phyloP scores from a whole-genome alignment of 2,113 vertebrate genomes.

The Pungitius pungitius region DNA sequence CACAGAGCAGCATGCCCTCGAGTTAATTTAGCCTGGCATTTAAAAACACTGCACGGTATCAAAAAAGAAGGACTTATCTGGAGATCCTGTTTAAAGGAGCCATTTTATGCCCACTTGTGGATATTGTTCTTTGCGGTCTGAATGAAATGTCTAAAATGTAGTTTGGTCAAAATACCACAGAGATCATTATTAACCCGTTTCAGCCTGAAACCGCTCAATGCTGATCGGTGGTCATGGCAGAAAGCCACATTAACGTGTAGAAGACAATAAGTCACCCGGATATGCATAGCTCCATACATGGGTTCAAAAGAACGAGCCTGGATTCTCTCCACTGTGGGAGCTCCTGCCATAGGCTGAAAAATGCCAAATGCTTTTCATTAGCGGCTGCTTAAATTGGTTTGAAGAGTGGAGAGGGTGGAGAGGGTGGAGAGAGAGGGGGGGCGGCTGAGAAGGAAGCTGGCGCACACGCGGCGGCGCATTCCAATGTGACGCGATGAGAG shows the following conservation, averaged over 20 bases:
- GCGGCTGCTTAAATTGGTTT: constrained; percentile 49
- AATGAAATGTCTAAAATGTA: too few relatives aligned
- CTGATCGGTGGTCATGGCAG: too few relatives aligned
- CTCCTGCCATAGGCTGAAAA: constrained; percentile 34
- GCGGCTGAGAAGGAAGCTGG: constrained; percentile 27
- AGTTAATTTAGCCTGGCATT: background rate
- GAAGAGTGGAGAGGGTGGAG: constrained; percentile 27
- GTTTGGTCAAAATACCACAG: too few relatives aligned
- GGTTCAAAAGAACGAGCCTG: constrained; percentile 21
- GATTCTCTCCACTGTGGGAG: constrained; percentile 21
- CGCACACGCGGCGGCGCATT: too few relatives aligned
- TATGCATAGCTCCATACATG: constrained; percentile 24
- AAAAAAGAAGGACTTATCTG: constrained; percentile 5
- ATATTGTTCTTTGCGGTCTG: too few relatives aligned
- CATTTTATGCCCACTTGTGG: background rate
- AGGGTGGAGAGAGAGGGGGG: constrained; percentile 15
- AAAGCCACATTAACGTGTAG: too few relatives aligned
- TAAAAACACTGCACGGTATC: background rate
- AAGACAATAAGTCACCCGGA: constrained; percentile 8
- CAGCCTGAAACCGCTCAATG: too few relatives aligned
- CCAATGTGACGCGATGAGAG: constrained; percentile 54
- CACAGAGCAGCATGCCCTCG: background rate
- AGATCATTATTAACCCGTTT: too few relatives aligned
- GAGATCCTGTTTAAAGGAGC: constrained; percentile 6
- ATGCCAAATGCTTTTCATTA: constrained; percentile 54